These are phyloP conservation scores for Papio anubis DNA, from an alignment of 2,113 vertebrate species.

Conservation along the genomic window DNA sequence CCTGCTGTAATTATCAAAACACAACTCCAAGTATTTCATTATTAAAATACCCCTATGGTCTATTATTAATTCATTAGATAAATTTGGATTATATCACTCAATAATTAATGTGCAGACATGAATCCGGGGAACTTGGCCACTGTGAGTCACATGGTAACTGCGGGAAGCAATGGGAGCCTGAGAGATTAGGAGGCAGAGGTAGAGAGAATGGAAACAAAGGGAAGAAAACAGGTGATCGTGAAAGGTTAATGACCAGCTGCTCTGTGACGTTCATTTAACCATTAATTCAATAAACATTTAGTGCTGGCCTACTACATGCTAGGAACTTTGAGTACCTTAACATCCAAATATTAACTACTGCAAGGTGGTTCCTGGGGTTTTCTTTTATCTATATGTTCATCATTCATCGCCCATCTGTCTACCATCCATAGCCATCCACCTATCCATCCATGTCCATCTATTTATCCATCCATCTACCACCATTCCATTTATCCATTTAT, in stretches of 20 bases:
- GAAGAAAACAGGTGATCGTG: background rate
- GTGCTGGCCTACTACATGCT: background rate
- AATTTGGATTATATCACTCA: conserved; percentile 89
- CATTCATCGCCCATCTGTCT: no score
- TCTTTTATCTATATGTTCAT: background rate
- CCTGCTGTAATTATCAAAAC: conserved; percentile 91
- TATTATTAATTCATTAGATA: conserved; percentile 94
- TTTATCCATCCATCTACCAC: background rate
- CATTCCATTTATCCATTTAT: background rate
- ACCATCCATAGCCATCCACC: no score
- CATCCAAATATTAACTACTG: background rate
- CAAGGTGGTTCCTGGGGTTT: background rate
- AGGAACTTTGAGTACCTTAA: background rate
- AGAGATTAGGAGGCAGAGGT: background rate
- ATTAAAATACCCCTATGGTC: conserved; percentile 91
- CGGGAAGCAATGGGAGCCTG: conserved; percentile 29
- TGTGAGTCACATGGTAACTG: conserved; percentile 61
- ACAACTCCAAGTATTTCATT: conserved; percentile 91
- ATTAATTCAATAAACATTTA: background rate
- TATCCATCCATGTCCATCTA: background rate
- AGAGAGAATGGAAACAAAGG: background rate
- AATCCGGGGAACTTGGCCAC: conserved; percentile 76
- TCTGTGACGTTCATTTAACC: background rate
- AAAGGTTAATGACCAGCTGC: background rate
- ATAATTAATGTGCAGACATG: conserved; percentile 88